Evolutionary conservation across 2,797 vertebrate species (phyloP).

Genomic region (Poecile montanus): DNA sequence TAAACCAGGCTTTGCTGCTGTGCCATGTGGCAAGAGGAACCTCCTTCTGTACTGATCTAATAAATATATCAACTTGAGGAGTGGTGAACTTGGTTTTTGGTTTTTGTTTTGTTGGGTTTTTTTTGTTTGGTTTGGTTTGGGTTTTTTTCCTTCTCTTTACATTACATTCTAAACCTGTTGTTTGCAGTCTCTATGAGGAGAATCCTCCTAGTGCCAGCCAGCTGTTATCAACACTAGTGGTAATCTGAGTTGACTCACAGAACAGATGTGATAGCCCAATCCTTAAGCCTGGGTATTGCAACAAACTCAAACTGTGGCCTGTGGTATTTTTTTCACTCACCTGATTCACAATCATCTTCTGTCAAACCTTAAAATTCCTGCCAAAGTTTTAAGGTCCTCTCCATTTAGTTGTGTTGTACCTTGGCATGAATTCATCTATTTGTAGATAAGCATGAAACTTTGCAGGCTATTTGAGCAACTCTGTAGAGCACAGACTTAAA

Average conservation of each 20-base stretch:
- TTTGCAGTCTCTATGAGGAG: not conserved
- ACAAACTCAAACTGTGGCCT: not conserved
- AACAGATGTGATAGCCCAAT: not conserved
- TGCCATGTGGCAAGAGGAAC: not conserved
- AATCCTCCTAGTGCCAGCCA: slow-evolving; percentile 12
- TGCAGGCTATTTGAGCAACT: not conserved
- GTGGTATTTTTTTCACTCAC: not conserved
- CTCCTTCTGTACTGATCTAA: not conserved
- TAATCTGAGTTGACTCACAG: not conserved
- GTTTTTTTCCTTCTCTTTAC: not conserved
- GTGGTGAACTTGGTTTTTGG: not conserved
- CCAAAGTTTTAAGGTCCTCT: not conserved
- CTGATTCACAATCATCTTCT: not conserved
- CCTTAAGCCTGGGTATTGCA: not conserved
- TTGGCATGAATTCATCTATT: not conserved
- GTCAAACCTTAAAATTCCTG: not conserved
- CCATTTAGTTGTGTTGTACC: not conserved
- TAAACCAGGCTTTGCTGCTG: not conserved
- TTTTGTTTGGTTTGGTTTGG: too few relatives aligned
- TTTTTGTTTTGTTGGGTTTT: too few relatives aligned
- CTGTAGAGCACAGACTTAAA: fast-evolving
- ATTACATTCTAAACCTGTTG: not conserved
- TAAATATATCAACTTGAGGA: not conserved
- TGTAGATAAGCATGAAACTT: not conserved
- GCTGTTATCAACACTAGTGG: not conserved